Percentiles rank a stretch among this genome's conserved stretches.
phyloP scores from a whole-genome alignment of 2,888 invertebrate genomes.

The Cephus nigrinus region DNA sequence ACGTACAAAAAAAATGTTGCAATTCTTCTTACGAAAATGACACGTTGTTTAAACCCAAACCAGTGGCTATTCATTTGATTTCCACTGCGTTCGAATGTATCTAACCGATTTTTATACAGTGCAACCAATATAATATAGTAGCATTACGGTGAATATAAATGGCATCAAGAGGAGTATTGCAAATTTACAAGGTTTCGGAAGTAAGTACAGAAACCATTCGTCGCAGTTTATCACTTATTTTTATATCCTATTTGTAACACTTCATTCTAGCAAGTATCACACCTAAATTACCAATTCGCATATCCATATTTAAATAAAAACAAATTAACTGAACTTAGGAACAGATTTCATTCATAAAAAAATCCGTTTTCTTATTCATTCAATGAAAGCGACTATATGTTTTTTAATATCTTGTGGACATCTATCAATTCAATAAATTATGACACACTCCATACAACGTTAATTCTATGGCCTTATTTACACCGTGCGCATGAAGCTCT shows the following conservation, averaged over 20 bases:
- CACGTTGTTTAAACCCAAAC: background rate
- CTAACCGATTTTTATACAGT: background rate
- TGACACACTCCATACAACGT: background rate
- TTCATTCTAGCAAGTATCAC: background rate
- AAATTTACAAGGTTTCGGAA: background rate
- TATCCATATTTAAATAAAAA: background rate
- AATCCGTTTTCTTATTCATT: background rate
- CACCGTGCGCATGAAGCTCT: too few species aligned
- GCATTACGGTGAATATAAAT: background rate
- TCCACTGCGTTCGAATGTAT: background rate
- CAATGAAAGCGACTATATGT: background rate
- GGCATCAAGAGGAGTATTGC: background rate
- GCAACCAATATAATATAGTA: background rate
- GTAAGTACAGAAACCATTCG: background rate
- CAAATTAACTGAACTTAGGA: background rate
- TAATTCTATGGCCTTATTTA: background rate
- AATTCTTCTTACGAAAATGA: background rate
- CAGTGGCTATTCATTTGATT: background rate
- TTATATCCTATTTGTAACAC: background rate
- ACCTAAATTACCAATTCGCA: background rate
- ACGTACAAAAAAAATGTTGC: background rate
- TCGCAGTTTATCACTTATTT: background rate
- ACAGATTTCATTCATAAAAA: background rate
- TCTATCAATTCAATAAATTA: too few species aligned
- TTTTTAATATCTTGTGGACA: background rate